These are phyloP conservation scores for Avahi laniger DNA, from an alignment of 2,797 vertebrate genomes.

Conservation along the genomic window DNA sequence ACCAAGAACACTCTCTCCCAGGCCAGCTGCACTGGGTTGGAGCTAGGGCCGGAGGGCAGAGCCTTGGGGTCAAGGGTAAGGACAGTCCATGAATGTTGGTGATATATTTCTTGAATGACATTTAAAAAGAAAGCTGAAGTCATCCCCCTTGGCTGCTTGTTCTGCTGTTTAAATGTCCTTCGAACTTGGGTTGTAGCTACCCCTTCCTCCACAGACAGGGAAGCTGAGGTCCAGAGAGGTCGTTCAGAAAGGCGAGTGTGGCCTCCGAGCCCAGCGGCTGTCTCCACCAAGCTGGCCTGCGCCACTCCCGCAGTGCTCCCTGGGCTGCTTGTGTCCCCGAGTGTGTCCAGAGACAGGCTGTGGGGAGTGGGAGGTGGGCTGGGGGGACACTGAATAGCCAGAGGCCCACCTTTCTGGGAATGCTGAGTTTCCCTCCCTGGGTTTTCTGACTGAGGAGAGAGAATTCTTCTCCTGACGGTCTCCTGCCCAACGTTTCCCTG, in stretches of 20 bases:
- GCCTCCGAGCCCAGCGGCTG: neutral
- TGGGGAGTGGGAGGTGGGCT: neutral
- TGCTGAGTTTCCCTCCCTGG: neutral
- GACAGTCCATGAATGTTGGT: neutral
- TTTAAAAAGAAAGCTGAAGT: neutral
- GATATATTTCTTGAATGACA: neutral
- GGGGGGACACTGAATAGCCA: neutral
- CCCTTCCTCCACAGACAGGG: neutral
- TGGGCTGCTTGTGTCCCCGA: neutral
- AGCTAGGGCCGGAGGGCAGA: neutral
- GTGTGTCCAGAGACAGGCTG: rapidly evolving
- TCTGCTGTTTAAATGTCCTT: neutral
- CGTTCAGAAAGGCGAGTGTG: neutral
- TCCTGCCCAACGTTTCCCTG: neutral
- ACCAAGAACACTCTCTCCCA: neutral
- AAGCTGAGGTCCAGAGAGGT: neutral
- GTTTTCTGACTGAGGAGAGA: neutral
- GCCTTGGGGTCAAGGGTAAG: neutral
- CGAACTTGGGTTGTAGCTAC: neutral
- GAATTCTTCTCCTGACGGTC: neutral
- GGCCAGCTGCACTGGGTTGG: too few relatives aligned
- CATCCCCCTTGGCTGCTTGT: neutral
- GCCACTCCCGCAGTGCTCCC: too few relatives aligned
- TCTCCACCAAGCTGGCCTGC: neutral
- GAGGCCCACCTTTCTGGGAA: neutral